phyloP scores from a whole-genome alignment of 2,113 vertebrate genomes.

The Leptocoma aspasia region DNA sequence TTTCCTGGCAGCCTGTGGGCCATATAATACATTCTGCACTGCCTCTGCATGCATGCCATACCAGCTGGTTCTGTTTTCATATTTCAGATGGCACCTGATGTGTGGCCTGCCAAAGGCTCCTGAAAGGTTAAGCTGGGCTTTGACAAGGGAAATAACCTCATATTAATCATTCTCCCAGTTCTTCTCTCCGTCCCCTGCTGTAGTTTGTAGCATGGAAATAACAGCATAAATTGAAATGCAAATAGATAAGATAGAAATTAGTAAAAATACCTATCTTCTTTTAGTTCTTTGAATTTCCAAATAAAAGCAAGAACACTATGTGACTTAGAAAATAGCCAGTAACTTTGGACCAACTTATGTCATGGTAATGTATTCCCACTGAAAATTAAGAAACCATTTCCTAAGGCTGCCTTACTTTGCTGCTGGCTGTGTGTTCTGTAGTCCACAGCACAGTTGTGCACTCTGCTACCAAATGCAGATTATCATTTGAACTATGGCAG shows the following conservation, averaged over 20 bases:
- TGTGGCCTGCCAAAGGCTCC: not conserved
- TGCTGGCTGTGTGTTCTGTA: not conserved
- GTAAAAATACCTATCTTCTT: not conserved
- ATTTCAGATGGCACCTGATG: not conserved
- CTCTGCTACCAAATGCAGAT: not conserved
- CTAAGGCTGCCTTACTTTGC: not conserved
- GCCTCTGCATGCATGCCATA: not conserved
- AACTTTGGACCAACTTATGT: not conserved
- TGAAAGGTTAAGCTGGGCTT: not conserved
- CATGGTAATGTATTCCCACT: not conserved
- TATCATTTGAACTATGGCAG: not conserved
- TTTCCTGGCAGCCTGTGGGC: not conserved
- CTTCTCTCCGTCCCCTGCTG: not conserved
- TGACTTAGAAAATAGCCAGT: not conserved
- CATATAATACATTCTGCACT: not conserved
- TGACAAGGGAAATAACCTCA: not conserved
- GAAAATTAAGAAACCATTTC: not conserved
- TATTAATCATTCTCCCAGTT: not conserved
- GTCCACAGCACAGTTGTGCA: not conserved
- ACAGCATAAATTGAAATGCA: conserved; percentile 5
- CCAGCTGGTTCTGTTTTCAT: not conserved
- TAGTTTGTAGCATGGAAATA: not conserved
- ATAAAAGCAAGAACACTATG: not conserved
- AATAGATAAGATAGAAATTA: not conserved
- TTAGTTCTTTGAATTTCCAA: not conserved